Base-by-base conservation (phyloP, 2,888 invertebrate genomes). In the Sarcophaga subvicina region DNA sequence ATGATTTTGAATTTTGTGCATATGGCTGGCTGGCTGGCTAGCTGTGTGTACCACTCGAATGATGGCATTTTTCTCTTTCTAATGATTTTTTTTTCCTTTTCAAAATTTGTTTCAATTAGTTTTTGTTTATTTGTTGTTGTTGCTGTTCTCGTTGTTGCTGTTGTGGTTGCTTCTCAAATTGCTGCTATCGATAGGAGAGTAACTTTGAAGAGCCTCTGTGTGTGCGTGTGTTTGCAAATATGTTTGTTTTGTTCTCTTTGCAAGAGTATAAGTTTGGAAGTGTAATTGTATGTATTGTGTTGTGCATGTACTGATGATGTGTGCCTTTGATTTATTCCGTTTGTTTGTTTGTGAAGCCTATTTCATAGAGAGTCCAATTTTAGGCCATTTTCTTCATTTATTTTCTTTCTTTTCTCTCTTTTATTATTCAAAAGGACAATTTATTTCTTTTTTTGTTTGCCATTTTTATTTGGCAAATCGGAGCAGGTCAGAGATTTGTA, bases 31-130 rank as follows among this genome's bases (percentile, higher is more conserved):
- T 37, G 37, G 37, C 37, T 37, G 1, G 37, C 8, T 37, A 5
- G 27, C 27, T 27, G 27, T 27, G 37, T 37, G 10, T 8, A 37
- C 37, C 37, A 37, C 10, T 37, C 37, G 10, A 37, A 64, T 75
- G n/a, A 37, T 37, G 37, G 37, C 10, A 37, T 8, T 37, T 37
- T 37, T 37, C 10, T 37, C 8, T 37, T 37, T 10, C 81, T 70
- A 86, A 86, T 82, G 79, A 66, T 67, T 86, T 82, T n/a, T n/a
- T n/a, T n/a, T n/a, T n/a, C n/a, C 71, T 66, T 71, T 59, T 63
- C n/a, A 76, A 63, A 80, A 71, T 75, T 76, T 85, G 75, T 69
- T 70, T 69, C 83, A 83, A 83, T 83, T 83, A 83, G 73, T 75
- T 75, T 71, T 27, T 79, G 20, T 73, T 17, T 67, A 17, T 17